phyloP scores from a whole-genome alignment of 30 jellyfish, hydroid and myxozoan species.

The Chrysaora quinquecirrha region DNA sequence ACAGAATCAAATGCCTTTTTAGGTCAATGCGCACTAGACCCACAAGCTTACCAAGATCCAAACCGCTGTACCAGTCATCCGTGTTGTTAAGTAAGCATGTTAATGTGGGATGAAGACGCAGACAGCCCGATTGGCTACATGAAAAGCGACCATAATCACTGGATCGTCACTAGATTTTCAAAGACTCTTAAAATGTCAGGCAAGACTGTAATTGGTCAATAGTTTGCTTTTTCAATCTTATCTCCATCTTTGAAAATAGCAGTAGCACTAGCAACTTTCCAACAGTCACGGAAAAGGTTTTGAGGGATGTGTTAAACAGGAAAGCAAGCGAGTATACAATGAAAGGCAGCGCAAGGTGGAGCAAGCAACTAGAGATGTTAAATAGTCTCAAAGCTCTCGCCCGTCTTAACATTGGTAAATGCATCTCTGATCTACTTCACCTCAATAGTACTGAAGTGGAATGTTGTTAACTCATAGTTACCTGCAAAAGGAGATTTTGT shows the following conservation, averaged over 20 bases:
- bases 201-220: conserved; percentile 27
- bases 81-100: conserved; percentile 25
- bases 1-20: conserved; percentile 48
- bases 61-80: conserved; percentile 46
- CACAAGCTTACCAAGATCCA: conserved; percentile 51
- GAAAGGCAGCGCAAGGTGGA: too few relatives aligned
- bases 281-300: too few relatives aligned
- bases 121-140: conserved; percentile 14
- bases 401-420: too few relatives aligned
- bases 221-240: neutral
- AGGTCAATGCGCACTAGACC: conserved; percentile 49
- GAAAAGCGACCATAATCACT: conserved; percentile 14
- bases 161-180: conserved; percentile 29
- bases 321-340: too few relatives aligned
- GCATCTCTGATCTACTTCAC: too few relatives aligned
- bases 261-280: conserved; percentile 32
- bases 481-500: too few relatives aligned
- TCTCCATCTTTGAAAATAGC: too few relatives aligned
- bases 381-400: too few relatives aligned
- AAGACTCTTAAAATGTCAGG: conserved; percentile 22
- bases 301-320: too few relatives aligned
- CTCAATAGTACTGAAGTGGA: too few relatives aligned
- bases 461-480: too few relatives aligned
- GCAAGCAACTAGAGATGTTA: too few relatives aligned
- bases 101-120: conserved; percentile 41